Base-by-base conservation (phyloP, 2,888 invertebrate species). In the Corbicula japonica region DNA sequence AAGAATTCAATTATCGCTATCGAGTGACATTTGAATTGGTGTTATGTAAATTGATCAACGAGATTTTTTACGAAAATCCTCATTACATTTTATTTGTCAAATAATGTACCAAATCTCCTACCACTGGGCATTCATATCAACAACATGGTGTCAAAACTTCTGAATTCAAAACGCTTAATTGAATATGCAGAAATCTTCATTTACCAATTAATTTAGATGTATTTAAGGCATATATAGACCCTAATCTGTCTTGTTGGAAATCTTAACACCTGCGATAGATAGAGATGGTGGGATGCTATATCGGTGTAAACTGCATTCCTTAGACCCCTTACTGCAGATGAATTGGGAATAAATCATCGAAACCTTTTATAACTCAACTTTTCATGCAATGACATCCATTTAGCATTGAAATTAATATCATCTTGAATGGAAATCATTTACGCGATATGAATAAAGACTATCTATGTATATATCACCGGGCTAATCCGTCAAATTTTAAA, bases 401-500 rank as follows among this genome's bases (percentile, higher is more conserved):
- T 60, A 65, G 52, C 65, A 30, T 50, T n/a, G 60, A 63, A 71
- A 70, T 71, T 63, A 76, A 76, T 71, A 72, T 50, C 54, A 28
- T 52, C 18, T 48, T 77, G 54, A 77, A 77, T 72, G 62, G n/a
- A 46, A 71, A 70, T 62, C 68, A 54, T 62, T 68, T 62, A 54
- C 56, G 66, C 68, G 72, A 56, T 66, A 35, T 72, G 66, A 61
- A 66, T 68, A 66, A 58, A 72, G 52, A 66, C 61, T 72, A 66
- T 62, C 63, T 65, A 75, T 65, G 71, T 61, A 66, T 61, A 66
- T 48, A 44, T 66, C 68, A 72, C 54, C 77, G 71, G 34, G 38
- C 65, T 80, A 80, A 80, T 80, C 79, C 75, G 75, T 75, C 79
- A 75, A 75, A 75, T 71, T 72, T 28, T 60, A 75, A 69, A 75